A percentile compares a stretch with the other conserved stretches of the same genome.
phyloP scores from a whole-genome alignment of 2,113 vertebrate genomes.

The western clawed frog (Xenopus tropicalis) region DNA sequence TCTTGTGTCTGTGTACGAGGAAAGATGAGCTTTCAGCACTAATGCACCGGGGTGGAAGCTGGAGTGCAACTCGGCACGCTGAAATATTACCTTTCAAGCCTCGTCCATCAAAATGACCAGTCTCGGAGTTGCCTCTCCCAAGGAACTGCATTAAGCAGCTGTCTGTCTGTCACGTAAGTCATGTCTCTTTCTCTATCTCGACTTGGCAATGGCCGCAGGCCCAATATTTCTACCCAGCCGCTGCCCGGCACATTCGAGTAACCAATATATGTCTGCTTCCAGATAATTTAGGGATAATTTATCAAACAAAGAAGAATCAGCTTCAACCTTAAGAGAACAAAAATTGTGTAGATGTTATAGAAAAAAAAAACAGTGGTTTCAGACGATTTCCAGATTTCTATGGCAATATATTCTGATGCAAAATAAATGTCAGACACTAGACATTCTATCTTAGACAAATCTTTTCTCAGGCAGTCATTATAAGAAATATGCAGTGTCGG shows the following conservation, averaged over 20 bases:
- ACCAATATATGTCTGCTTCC: no score
- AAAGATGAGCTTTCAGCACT: slow-evolving; percentile 63
- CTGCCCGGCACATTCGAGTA: not conserved
- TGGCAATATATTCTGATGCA: no score
- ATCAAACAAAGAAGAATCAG: no score
- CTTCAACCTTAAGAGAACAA: no score
- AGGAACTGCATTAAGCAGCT: slow-evolving; percentile 20
- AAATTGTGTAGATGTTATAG: no score
- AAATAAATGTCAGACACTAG: no score
- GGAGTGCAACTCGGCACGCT: not conserved
- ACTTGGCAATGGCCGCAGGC: not conserved
- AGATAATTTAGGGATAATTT: no score
- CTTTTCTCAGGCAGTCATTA: no score
- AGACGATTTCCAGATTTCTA: no score
- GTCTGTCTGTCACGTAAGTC: slow-evolving; percentile 6
- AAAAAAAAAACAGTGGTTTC: no score
- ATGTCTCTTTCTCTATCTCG: not conserved
- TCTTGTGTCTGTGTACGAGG: slow-evolving; percentile 61
- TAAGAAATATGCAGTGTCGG: no score
- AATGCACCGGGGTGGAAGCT: slow-evolving; percentile 50
- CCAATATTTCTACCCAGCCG: not conserved
- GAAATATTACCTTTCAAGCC: slow-evolving; percentile 10
- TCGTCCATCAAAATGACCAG: slow-evolving; percentile 16
- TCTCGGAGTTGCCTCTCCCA: not conserved
- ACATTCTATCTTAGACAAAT: no score